Evolutionary conservation across 2,113 vertebrate genomes (phyloP).

Genomic region (Lophura nycthemera): DNA sequence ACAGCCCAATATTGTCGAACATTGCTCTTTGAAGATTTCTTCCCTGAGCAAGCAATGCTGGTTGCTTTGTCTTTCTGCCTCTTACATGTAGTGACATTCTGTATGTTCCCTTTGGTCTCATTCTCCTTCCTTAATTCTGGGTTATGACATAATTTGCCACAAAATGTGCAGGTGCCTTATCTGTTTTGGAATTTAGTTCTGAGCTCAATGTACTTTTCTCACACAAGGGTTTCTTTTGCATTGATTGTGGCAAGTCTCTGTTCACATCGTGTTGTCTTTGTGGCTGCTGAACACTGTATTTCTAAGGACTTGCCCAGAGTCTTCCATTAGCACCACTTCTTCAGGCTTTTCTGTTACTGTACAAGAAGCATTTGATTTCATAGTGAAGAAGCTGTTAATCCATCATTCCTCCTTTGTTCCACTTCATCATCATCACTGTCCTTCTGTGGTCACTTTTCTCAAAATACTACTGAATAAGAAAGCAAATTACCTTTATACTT

Average conservation of each 20-base stretch:
- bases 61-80: not conserved
- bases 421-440: not conserved
- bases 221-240: not conserved
- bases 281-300: not conserved
- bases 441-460: not conserved
- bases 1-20: not conserved
- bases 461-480: not conserved
- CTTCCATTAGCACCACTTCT: not conserved
- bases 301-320: not conserved
- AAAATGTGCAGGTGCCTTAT: not conserved
- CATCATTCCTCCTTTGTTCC: not conserved
- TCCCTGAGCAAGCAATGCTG: not conserved
- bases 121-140: not conserved
- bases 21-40: not conserved
- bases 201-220: not conserved
- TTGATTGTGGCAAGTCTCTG: not conserved
- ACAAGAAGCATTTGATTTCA: not conserved
- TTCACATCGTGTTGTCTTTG: not conserved
- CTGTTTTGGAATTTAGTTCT: not conserved
- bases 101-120: not conserved
- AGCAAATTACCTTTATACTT: constrained; percentile 42
- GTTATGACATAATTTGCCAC: not conserved
- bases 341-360: not conserved
- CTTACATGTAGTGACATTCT: not conserved
- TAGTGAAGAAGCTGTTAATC: not conserved